Conservation (phyloP, 2,797 vertebrate species). For the Cuniculus paca region DNA sequence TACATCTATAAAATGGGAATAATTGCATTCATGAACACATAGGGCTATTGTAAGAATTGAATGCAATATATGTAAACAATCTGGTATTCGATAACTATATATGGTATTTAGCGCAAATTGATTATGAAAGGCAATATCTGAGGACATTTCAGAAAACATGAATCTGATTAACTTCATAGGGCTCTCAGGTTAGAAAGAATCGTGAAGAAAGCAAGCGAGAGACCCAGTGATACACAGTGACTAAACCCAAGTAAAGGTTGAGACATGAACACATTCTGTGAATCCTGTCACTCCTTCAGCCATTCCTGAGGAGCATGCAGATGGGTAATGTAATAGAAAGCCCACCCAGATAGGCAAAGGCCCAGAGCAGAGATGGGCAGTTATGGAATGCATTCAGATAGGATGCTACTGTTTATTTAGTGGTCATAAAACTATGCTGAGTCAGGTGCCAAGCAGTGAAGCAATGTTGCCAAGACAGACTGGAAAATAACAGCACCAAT, state of each 20-base stretch:
- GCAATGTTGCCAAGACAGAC: not conserved
- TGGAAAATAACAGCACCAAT: not conserved
- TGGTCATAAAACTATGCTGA: not conserved
- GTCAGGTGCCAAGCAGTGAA: not conserved
- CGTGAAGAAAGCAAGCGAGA: not conserved
- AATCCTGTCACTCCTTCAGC: accelerated
- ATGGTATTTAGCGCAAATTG: not conserved
- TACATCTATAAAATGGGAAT: not conserved
- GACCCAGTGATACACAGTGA: not conserved
- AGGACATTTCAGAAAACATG: conserved; percentile 23
- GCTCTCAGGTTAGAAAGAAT: conserved; percentile 31
- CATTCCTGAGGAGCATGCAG: not conserved
- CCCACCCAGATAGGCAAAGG: not conserved
- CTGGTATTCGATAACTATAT: not conserved
- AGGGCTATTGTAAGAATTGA: not conserved
- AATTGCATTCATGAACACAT: not conserved
- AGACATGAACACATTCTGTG: not conserved
- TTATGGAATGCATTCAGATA: not conserved
- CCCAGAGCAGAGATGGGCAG: not conserved
- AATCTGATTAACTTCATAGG: not conserved
- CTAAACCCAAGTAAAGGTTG: not conserved
- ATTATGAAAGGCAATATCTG: not conserved
- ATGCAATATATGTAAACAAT: not conserved
- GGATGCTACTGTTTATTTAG: not conserved
- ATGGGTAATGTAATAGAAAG: too few species aligned